Conservation (phyloP, 2,113 vertebrate genomes). For the Dendropsophus ebraccatus region DNA sequence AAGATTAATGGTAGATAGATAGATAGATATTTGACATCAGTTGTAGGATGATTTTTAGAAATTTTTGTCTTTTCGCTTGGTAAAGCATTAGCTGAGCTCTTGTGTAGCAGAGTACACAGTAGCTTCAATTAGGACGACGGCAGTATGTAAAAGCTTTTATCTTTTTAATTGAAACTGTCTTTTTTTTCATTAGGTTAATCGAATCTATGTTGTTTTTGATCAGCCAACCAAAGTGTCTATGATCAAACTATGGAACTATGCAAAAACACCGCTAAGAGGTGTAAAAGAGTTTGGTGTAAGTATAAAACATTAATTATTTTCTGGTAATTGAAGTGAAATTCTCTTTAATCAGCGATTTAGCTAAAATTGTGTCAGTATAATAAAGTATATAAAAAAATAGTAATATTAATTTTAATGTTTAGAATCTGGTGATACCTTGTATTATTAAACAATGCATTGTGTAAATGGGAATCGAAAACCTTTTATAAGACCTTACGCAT, state of each 20-base stretch:
- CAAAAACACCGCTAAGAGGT: conserved; percentile 91
- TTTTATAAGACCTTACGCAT: neutral
- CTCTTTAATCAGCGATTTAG: neutral
- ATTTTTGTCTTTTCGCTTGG: neutral
- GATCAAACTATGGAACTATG: conserved; percentile 98
- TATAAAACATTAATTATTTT: conserved; percentile 26
- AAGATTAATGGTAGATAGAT: too few species aligned
- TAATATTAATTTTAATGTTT: neutral
- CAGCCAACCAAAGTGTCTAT: conserved; percentile 91
- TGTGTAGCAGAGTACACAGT: too few species aligned
- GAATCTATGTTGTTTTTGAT: conserved; percentile 95
- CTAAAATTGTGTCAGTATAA: neutral
- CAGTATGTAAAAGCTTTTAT: neutral
- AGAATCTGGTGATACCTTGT: neutral
- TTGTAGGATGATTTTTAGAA: too few species aligned
- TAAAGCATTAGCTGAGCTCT: neutral
- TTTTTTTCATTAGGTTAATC: conserved; percentile 83
- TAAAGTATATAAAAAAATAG: neutral
- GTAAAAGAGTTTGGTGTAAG: conserved; percentile 98
- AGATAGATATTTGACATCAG: too few species aligned
- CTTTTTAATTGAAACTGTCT: neutral
- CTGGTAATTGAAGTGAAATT: neutral
- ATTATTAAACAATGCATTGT: neutral
- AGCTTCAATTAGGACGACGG: neutral
- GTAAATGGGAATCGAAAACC: neutral